Base-by-base conservation (phyloP, 2,113 vertebrate species). In the Prunella fulvescens region DNA sequence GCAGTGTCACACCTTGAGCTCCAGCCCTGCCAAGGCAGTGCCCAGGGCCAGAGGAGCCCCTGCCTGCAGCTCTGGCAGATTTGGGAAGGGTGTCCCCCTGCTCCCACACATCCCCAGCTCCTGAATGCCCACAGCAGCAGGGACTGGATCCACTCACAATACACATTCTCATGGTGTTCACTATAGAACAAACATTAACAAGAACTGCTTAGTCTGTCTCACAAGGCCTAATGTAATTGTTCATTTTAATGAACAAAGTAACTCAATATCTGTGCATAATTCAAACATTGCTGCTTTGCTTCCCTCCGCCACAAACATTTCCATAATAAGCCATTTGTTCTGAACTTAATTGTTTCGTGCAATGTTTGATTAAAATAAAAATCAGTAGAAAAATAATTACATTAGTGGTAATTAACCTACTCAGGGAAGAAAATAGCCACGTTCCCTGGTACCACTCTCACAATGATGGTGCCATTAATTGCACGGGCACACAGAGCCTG, bases 301-400 rank as follows among this genome's bases (percentile, higher is more conserved):
- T 40, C 70, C 88, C 92, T 48, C 65, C 35, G 92, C 91, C 81
- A 93, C 91, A 93, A 93, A 90, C 65, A 94, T 81, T 95, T 87
- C 78, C 95, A 44, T 82, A 95, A 97, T 93, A 95, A 97, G 85
- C 79, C 93, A 96, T 96, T 97, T 97, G 77, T 95, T 97, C 95
- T 69, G 61, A 96, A 69, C 87, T 90, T 89, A 97, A 98, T 93
- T 96, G 97, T 97, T 91, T 39, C 83, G 81, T 79, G 90, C 83
- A 87, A 94, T 95, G 95, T 97, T 97, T 97, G 92, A 97, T 97
- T 97, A 97, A 98, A 97, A 93, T 76, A 93, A 90, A 97, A 98
- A 97, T 97, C 95, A 96, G 86, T 61, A 92, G 61, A 60, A 94
- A 96, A 98, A 97, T 97, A 97, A 98, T 97, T 97, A 93, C 90